phyloP scores from a whole-genome alignment of 2,888 invertebrate genomes.

The Catotricha subobsoleta region DNA sequence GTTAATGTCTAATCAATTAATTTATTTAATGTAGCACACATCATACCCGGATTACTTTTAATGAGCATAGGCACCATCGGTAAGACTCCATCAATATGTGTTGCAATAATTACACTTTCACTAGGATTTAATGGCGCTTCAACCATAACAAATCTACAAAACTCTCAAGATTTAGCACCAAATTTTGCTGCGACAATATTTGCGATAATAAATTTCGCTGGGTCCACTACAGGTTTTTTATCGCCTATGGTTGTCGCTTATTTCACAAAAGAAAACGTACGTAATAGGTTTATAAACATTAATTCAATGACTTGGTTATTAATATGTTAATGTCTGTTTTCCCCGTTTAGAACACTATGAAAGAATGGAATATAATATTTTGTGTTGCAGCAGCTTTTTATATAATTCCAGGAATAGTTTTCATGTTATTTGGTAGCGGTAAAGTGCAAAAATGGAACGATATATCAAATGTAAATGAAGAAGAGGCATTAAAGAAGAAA shows the following conservation, averaged over 20 bases:
- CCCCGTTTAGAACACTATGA: slow-evolving; percentile 46
- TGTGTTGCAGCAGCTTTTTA: slow-evolving; percentile 52
- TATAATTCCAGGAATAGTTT: slow-evolving; percentile 46
- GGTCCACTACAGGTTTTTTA: slow-evolving; percentile 44
- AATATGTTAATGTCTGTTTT: slow-evolving; percentile 10
- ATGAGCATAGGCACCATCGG: slow-evolving; percentile 39
- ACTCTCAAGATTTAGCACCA: slow-evolving; percentile 52
- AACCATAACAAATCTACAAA: slow-evolving; percentile 40
- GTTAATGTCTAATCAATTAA: neutral
- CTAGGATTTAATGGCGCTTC: slow-evolving; percentile 48
- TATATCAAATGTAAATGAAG: neutral
- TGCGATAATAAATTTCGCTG: slow-evolving; percentile 55
- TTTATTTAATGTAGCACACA: slow-evolving; percentile 33
- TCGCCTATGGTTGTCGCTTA: slow-evolving; percentile 41
- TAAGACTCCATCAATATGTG: slow-evolving; percentile 40
- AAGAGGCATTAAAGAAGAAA: too few relatives aligned
- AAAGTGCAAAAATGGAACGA: slow-evolving; percentile 56
- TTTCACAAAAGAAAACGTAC: slow-evolving; percentile 34
- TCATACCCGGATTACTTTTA: slow-evolving; percentile 38
- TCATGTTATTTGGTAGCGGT: slow-evolving; percentile 50
- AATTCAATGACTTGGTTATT: slow-evolving; percentile 12
- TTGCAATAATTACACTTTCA: slow-evolving; percentile 46
- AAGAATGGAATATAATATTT: slow-evolving; percentile 57
- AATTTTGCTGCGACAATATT: slow-evolving; percentile 54
- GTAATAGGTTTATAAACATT: neutral